These are phyloP conservation scores for Ecliptopera silaceata DNA, from an alignment of 2,888 invertebrate species.

Conservation along the genomic window DNA sequence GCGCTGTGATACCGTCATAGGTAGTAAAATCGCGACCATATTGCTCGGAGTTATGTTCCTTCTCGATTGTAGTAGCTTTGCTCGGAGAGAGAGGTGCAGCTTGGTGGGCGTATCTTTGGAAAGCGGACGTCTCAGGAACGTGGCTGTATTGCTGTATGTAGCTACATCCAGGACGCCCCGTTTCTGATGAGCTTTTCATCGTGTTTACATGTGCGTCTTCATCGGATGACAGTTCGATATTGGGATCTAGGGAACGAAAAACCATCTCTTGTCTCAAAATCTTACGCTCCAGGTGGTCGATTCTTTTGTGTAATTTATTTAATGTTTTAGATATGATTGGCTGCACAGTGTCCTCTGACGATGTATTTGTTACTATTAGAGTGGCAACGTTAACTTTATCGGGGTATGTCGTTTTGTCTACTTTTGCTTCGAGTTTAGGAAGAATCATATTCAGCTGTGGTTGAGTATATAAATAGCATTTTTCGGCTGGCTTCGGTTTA, in stretches of 20 bases:
- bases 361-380: constrained; percentile 55
- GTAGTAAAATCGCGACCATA: constrained; percentile 75
- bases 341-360: constrained; percentile 50
- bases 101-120: constrained; percentile 68
- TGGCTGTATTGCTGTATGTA: constrained; percentile 76
- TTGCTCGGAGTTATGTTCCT: constrained; percentile 75
- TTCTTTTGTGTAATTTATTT: constrained; percentile 56
- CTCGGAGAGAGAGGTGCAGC: constrained; percentile 62
- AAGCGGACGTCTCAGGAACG: constrained; percentile 74
- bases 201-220: constrained; percentile 55
- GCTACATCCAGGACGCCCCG: constrained; percentile 64
- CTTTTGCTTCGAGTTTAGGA: constrained; percentile 52
- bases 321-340: constrained; percentile 44
- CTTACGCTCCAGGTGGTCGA: constrained; percentile 66
- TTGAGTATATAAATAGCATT: constrained; percentile 64
- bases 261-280: constrained; percentile 70
- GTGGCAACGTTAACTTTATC: constrained; percentile 64
- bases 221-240: constrained; percentile 61
- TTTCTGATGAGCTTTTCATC: constrained; percentile 49
- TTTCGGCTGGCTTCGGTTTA: constrained; percentile 53
- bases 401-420: constrained; percentile 45
- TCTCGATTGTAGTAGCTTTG: constrained; percentile 68
- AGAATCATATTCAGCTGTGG: constrained; percentile 59
- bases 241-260: constrained; percentile 63
- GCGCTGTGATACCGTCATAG: constrained; percentile 74